These are phyloP conservation scores for Drosophila atroscutellata DNA, from an alignment of 2,888 invertebrate species.

Conservation along the genomic window DNA sequence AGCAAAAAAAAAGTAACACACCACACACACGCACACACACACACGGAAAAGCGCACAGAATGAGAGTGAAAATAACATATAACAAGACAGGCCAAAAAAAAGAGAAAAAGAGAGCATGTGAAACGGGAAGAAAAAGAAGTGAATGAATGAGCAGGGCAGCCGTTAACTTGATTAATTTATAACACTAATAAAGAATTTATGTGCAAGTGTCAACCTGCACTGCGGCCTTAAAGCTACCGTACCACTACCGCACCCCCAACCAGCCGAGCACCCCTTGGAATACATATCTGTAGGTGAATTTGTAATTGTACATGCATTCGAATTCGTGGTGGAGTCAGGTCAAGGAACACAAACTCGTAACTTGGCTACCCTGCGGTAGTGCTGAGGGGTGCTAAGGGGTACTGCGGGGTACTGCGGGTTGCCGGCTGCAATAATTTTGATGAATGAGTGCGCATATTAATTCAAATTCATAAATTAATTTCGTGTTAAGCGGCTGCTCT, in stretches of 20 bases:
- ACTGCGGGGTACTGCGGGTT: conserved; percentile 5
- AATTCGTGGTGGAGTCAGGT: conserved; percentile 60
- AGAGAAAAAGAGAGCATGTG: conserved; percentile 10
- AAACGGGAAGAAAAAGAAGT: conserved; percentile 25
- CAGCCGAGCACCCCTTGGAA: neutral
- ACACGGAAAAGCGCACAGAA: conserved; percentile 18
- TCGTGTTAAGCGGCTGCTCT: conserved; percentile 53
- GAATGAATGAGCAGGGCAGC: conserved; percentile 28
- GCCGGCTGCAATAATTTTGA: conserved; percentile 66
- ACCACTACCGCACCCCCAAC: conserved; percentile 4
- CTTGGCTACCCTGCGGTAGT: neutral
- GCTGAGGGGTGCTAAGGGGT: neutral
- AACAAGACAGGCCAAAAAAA: conserved; percentile 34
- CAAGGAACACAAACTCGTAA: conserved; percentile 53
- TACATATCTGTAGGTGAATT: neutral
- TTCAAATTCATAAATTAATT: conserved; percentile 79
- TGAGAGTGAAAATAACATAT: conserved; percentile 43
- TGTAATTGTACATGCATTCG: conserved; percentile 1
- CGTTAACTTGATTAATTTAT: conserved; percentile 80
- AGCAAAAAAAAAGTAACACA: conserved; percentile 45
- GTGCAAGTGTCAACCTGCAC: conserved; percentile 76
- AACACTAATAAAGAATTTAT: conserved; percentile 80
- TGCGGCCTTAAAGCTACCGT: conserved; percentile 56
- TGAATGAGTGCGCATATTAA: conserved; percentile 80
- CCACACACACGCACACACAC: conserved; percentile 26